Evolutionary conservation across 2,888 invertebrate genomes (phyloP).

Genomic region (Muschampia staudingeri): DNA sequence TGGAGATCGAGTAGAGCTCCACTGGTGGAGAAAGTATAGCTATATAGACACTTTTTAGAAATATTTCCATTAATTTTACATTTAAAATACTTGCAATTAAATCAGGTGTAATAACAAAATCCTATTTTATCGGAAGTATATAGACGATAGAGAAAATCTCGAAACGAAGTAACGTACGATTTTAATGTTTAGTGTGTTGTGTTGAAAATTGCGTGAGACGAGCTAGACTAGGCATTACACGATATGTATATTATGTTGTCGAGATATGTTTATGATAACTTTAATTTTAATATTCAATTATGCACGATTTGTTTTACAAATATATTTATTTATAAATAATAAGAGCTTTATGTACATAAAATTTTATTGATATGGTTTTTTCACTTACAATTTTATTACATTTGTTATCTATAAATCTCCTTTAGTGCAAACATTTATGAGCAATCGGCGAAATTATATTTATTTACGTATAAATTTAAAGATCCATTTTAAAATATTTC

Average conservation of each 20-base stretch:
- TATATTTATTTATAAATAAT: slow-evolving; percentile 22
- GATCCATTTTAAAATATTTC: background rate
- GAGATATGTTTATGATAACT: background rate
- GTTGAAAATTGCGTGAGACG: background rate
- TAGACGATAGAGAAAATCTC: background rate
- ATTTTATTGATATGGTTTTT: slow-evolving; percentile 37
- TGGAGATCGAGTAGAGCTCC: no score
- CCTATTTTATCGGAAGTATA: background rate
- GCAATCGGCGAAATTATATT: slow-evolving; percentile 16
- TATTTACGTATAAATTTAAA: slow-evolving; percentile 27
- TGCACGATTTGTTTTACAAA: slow-evolving; percentile 25
- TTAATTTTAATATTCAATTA: slow-evolving; percentile 19
- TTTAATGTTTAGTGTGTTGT: slow-evolving; percentile 2
- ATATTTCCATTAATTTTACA: background rate
- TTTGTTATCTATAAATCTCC: slow-evolving; percentile 30
- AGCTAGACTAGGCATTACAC: background rate
- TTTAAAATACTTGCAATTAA: background rate
- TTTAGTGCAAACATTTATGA: slow-evolving; percentile 17
- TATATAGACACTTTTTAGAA: no score
- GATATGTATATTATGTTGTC: background rate
- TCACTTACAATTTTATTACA: slow-evolving; percentile 36
- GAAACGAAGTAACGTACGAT: slow-evolving; percentile 9
- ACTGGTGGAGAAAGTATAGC: no score
- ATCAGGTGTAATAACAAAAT: background rate
- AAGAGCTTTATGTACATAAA: slow-evolving; percentile 39